phyloP scores from a whole-genome alignment of 1,140 invertebrate genomes.

The Popillia japonica region DNA sequence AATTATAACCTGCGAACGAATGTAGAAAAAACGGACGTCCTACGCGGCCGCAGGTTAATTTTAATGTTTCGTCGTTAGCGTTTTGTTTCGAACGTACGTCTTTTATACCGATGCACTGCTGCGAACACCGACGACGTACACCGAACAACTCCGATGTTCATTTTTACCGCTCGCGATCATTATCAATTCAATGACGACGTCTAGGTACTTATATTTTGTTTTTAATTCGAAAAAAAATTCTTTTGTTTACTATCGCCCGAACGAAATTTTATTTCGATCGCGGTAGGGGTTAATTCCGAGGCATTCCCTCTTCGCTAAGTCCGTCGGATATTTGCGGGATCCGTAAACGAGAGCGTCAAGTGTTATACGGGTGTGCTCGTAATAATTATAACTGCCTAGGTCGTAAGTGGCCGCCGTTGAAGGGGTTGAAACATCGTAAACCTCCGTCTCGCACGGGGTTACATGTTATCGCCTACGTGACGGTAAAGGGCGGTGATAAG shows the following conservation, averaged over 20 bases:
- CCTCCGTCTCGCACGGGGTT: not conserved
- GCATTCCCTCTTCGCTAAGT: too few species aligned
- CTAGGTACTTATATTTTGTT: not conserved
- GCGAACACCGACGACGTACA: not conserved
- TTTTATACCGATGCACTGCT: slow-evolving; percentile 20
- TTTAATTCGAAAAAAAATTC: not conserved
- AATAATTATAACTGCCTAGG: not conserved
- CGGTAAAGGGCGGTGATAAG: not conserved
- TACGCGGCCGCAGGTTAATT: slow-evolving; percentile 27
- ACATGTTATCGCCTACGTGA: not conserved
- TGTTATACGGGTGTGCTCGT: not conserved
- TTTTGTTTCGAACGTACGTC: slow-evolving; percentile 37
- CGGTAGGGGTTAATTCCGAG: not conserved
- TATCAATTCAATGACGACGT: slow-evolving; percentile 27
- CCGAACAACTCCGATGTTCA: slow-evolving; percentile 21
- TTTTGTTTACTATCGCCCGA: not conserved
- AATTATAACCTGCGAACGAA: slow-evolving; percentile 13
- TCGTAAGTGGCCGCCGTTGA: not conserved
- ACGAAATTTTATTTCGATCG: not conserved
- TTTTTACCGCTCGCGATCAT: slow-evolving; percentile 32
- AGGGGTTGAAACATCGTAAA: slow-evolving; percentile 22
- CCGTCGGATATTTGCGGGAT: not conserved
- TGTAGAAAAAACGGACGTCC: slow-evolving; percentile 16
- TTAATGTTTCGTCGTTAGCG: slow-evolving; percentile 16
- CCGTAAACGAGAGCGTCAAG: not conserved